These are phyloP conservation scores for Aspidoscelis tigris DNA, from an alignment of 2,113 vertebrate genomes.

Conservation along the genomic window DNA sequence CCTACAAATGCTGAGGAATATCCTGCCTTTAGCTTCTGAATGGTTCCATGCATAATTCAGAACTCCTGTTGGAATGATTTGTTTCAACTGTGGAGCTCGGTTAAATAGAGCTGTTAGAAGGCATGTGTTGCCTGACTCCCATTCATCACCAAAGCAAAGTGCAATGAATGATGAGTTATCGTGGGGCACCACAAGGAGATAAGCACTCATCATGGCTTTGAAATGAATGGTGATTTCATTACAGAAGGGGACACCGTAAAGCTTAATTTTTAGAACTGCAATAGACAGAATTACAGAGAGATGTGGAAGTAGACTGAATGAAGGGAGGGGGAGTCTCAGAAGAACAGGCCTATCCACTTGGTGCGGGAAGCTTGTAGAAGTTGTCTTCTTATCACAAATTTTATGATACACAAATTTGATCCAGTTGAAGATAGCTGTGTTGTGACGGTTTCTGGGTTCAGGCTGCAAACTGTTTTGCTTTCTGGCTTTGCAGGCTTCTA, in stretches of 20 bases:
- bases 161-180: constrained; percentile 62
- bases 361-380: too few relatives aligned
- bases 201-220: constrained; percentile 56
- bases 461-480: too few relatives aligned
- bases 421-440: too few relatives aligned
- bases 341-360: not conserved
- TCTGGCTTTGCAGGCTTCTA: too few relatives aligned
- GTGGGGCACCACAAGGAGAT: constrained; percentile 49
- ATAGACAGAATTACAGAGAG: constrained; percentile 15
- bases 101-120: constrained; percentile 68
- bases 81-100: constrained; percentile 60
- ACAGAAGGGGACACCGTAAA: constrained; percentile 50
- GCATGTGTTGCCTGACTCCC: constrained; percentile 60
- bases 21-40: constrained; percentile 49
- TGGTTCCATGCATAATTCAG: constrained; percentile 53
- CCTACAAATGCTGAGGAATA: constrained; percentile 60
- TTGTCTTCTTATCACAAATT: too few relatives aligned
- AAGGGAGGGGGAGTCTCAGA: constrained; percentile 19
- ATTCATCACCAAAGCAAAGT: constrained; percentile 59
- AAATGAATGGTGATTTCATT: constrained; percentile 62
- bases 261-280: constrained; percentile 60
- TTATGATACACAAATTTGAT: too few relatives aligned
- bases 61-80: constrained; percentile 65
- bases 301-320: not conserved
- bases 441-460: too few relatives aligned